phyloP scores from a whole-genome alignment of 1,140 invertebrate genomes.

The Heliconius nattereri region DNA sequence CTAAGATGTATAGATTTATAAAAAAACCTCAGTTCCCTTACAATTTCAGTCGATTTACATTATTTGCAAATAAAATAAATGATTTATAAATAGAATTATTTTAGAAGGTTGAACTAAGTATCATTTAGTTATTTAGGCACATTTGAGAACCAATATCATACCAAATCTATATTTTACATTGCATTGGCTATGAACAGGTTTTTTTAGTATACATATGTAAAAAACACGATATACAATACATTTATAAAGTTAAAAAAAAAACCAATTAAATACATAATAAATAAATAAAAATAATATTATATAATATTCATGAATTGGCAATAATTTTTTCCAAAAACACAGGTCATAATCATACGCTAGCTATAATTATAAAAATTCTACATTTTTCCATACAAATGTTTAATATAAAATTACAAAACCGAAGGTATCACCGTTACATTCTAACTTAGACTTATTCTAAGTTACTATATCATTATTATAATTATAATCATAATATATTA shows the following conservation, averaged over 20 bases:
- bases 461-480: slow-evolving; percentile 3
- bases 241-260: too few species aligned
- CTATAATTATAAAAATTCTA: not conserved
- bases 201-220: too few species aligned
- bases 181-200: too few species aligned
- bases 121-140: too few species aligned
- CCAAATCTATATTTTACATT: too few species aligned
- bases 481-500: slow-evolving; percentile 1
- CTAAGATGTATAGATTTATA: not conserved
- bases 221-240: too few species aligned
- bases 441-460: slow-evolving; percentile 4
- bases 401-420: slow-evolving; percentile 14
- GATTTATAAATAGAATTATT: too few species aligned
- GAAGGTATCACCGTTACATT: slow-evolving; percentile 14
- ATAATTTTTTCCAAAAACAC: not conserved
- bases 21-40: not conserved
- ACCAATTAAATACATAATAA: not conserved
- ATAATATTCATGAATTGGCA: not conserved
- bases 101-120: too few species aligned
- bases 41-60: not conserved
- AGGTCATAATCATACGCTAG: not conserved
- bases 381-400: slow-evolving; percentile 11
- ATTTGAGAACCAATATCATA: too few species aligned
- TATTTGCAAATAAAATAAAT: not conserved
- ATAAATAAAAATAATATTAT: not conserved